Conservation (phyloP, 2,113 vertebrate genomes). For the Ardeotis arabs region DNA sequence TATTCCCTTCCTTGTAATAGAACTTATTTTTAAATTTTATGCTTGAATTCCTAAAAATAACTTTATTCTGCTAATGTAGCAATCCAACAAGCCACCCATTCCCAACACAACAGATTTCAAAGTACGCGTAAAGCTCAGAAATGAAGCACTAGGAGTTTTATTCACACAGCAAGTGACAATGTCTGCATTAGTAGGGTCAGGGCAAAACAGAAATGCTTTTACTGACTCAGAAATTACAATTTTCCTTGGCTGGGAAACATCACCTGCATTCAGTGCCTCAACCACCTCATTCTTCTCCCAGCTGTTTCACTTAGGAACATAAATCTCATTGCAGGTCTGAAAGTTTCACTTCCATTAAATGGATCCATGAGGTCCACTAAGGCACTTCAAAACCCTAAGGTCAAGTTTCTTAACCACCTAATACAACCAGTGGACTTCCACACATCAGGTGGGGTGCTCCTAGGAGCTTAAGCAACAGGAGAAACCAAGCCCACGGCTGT, state of each 20-base stretch:
- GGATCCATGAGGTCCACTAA: not conserved
- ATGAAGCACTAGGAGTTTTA: not conserved
- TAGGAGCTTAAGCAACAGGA: not conserved
- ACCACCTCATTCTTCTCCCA: not conserved
- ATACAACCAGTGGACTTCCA: not conserved
- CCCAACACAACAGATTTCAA: not conserved
- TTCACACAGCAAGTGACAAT: not conserved
- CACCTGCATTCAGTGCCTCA: not conserved
- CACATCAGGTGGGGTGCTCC: too few species aligned
- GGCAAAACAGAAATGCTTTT: not conserved
- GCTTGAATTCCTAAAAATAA: conserved; percentile 71
- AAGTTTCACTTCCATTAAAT: not conserved
- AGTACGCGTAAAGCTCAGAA: not conserved
- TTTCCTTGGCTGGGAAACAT: not conserved
- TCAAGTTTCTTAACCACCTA: not conserved
- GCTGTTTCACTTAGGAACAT: not conserved
- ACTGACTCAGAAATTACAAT: not conserved
- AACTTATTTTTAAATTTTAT: conserved; percentile 58
- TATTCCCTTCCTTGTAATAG: conserved; percentile 64
- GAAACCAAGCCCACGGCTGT: not conserved
- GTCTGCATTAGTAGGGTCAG: not conserved
- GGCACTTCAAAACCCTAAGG: not conserved
- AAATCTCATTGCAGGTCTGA: not conserved
- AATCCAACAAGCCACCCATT: not conserved
- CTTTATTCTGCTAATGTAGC: conserved; percentile 61